Conservation (phyloP, 37 sponge, comb jelly and placozoan species). For the Spongilla lacustris region DNA sequence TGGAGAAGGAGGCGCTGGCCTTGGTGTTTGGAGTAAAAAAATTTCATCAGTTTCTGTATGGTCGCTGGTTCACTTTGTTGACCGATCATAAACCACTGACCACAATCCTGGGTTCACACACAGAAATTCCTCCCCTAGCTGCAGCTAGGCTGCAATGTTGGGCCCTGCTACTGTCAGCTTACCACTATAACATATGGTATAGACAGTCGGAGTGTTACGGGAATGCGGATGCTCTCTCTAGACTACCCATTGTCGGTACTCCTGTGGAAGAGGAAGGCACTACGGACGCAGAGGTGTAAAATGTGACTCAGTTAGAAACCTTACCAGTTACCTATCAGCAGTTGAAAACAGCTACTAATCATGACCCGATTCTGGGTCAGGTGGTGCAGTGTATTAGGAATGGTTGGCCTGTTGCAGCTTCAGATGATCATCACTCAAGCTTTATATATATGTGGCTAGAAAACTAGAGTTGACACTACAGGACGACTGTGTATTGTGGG, state of each 20-base stretch:
- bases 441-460: constrained; percentile 5
- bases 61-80: constrained; percentile 24
- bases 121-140: constrained; percentile 9
- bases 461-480: constrained; percentile 32
- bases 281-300: too few relatives aligned
- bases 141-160: constrained; percentile 26
- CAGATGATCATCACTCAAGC: too few relatives aligned
- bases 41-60: constrained; percentile 15
- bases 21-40: constrained; percentile 8
- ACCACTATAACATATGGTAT: too few relatives aligned
- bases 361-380: constrained; percentile 53
- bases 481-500: constrained; percentile 36
- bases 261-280: too few relatives aligned
- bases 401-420: constrained; percentile 42
- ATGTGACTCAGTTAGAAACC: too few relatives aligned
- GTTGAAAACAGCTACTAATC: constrained; percentile 13
- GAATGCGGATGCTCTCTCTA: too few relatives aligned
- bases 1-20: constrained; percentile 20
- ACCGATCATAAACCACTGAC: too few relatives aligned
- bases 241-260: too few relatives aligned
- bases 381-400: constrained; percentile 38
- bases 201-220: too few relatives aligned
- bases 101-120: too few relatives aligned
- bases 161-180: too few relatives aligned
- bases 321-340: constrained; percentile 20